Base-by-base conservation (phyloP, 2,888 invertebrate species). In the Melikaiella ostensackeni region DNA sequence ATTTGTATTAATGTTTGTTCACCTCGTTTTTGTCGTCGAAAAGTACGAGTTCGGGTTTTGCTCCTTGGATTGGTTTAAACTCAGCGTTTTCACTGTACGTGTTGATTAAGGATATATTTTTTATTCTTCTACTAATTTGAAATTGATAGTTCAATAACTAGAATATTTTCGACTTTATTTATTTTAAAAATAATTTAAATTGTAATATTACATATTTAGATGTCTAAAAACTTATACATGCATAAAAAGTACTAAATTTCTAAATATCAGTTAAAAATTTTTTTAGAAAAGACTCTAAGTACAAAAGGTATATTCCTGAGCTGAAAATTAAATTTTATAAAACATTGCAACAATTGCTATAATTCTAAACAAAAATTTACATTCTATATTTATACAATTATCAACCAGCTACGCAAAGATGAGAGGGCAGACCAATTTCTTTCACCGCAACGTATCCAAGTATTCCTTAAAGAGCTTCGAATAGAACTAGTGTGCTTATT, bases 51-150 rank as follows among this genome's bases (percentile, higher is more conserved):
- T 95, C 95, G 35, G 95, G 95, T 5, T 92, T 90, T 13, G 95
- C 95, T 33, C 95, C 95, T 24, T 92, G 93, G 81, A 95, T 95
- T 85, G 94, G 94, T 85, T 94, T 94, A 84, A 95, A 95, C 82
- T 94, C 94, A 50, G 95, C 91, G 73, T 88, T 85, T 8, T 88
- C 81, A 78, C 88, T 89, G 59, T 30, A 30, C n/a, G 11, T 42
- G 16, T n/a, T 38, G 3, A 61, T 77, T 50, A 66, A 77, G 74
- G 75, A 70, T 9, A 30, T n/a, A 24, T 30, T 30, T 70, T 66
- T 66, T 66, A 19, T 42, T 66, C 9, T n/a, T 55, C 2, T 21
- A 27, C 13, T 24, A 57, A 4, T 24, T 11, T 24, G 0, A 57
- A 57, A 57, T 57, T 24, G 11, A 57, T 57, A 27, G 5, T 21